A percentile compares a stretch with the other conserved stretches of the same genome.
These are phyloP conservation scores for Coelogynopora nodosa DNA, from an alignment of 2,888 invertebrate species.

Conservation along the genomic window DNA sequence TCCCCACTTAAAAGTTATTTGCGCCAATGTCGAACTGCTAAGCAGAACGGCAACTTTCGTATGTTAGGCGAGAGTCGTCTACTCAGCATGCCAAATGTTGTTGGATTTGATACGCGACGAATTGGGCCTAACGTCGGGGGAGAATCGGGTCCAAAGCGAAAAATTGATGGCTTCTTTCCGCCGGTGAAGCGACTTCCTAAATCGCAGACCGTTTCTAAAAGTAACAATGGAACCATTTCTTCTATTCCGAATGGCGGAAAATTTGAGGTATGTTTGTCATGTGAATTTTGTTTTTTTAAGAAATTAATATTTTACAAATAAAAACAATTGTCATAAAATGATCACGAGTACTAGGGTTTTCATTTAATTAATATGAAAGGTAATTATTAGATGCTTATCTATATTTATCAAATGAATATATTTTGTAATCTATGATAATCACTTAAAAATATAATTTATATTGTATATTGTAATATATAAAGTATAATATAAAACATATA, in stretches of 20 bases:
- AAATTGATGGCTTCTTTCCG: not conserved
- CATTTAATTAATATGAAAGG: no score
- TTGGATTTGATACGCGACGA: not conserved
- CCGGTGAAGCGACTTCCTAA: not conserved
- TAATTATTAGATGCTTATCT: no score
- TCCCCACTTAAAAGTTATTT: not conserved
- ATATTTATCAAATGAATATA: no score
- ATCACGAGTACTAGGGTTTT: no score
- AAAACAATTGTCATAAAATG: no score
- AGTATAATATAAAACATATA: no score
- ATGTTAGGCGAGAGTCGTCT: not conserved
- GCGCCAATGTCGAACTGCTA: not conserved
- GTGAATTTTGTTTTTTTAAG: no score
- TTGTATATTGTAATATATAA: no score
- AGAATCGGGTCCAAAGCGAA: not conserved
- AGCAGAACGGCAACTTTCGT: not conserved
- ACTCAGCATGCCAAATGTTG: not conserved
- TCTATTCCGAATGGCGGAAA: not conserved
- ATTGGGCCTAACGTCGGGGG: not conserved
- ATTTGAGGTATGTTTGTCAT: not conserved
- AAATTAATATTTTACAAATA: no score
- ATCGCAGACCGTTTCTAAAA: not conserved
- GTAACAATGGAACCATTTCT: not conserved
- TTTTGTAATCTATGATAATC: no score
- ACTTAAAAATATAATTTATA: no score